Conservation (phyloP, 2,797 vertebrate genomes). For the Glossophaga mutica region DNA sequence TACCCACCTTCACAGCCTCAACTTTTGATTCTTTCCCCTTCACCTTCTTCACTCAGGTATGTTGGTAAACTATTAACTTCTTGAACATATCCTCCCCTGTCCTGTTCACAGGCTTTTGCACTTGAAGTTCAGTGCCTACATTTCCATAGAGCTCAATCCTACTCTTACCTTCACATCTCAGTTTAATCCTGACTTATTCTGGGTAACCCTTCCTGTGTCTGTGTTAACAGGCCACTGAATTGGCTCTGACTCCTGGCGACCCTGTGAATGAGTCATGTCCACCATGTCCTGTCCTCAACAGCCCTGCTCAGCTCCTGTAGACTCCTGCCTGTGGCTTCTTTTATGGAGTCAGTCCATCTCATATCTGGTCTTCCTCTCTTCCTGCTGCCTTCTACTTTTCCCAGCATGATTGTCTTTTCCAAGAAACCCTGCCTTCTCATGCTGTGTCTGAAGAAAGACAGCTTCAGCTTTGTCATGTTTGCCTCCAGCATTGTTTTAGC, state of each 20-base stretch:
- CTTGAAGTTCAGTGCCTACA: background rate
- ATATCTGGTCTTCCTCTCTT: background rate
- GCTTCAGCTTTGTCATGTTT: background rate
- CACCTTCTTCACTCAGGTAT: background rate
- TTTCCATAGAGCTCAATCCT: background rate
- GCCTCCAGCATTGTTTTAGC: background rate
- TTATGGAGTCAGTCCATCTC: background rate
- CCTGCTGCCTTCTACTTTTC: background rate
- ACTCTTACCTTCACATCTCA: background rate
- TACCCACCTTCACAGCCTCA: background rate
- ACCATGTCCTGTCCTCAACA: background rate
- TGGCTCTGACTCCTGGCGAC: background rate
- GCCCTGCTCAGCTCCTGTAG: background rate
- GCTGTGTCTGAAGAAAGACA: background rate
- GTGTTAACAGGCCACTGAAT: background rate
- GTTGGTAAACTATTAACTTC: background rate
- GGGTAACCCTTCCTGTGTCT: background rate
- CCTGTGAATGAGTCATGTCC: background rate
- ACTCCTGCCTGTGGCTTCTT: background rate
- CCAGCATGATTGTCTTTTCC: background rate
- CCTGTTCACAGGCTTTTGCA: background rate
- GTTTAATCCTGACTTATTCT: background rate
- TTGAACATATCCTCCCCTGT: background rate
- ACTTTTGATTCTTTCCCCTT: background rate
- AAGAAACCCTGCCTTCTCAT: background rate